Evolutionary conservation across 2,113 vertebrate genomes (phyloP), one percentile per base, ranked within the genome.

Genomic region (Chinchilla lanigera): DNA sequence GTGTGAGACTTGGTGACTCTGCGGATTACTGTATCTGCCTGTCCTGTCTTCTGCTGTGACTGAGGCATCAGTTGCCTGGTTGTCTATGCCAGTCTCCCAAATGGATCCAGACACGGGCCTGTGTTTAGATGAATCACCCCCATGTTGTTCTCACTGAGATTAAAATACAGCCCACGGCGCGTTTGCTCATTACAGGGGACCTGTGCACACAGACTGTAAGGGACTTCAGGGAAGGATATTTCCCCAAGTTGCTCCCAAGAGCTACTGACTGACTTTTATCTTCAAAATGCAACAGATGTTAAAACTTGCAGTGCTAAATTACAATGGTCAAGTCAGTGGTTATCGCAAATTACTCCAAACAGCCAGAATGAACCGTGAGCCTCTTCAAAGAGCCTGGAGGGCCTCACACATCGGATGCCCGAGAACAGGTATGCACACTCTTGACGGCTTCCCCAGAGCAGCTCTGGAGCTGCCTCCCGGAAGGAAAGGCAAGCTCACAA

Each of bases 241-340:
- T 77, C 19, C 17, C 16, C 28, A 80, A 7, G 58, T 52, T 63
- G 5, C 44, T 87, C 44, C 14, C 75, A 95, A 73, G 41, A 35
- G 12, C 5, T 54, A 11, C 13, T 56, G 30, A 96, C 54, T 87
- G 84, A 81, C 3, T 4, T 96, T 73, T 75, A 33, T 75, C 24
- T 60, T 84, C 16, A 87, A 92, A 90, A 93, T 80, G 20, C 58
- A 97, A 54, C 7, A 87, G 58, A 83, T 87, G 63, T 58, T 88
- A 94, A 91, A 86, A 81, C 13, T 7, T 81, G 24, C 33, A 90
- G 86, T 75, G 5, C 0, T 28, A 94, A 90, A 96, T 80, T 86
- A 11, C 85, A 73, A 65, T n/a, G 56, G 35, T n/a, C 8, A 83
- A 75, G 30, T n/a, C 60, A 80, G 35, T 38, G 24, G 12, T 58